Base-by-base conservation (phyloP, 2,113 vertebrate species). In the Notarius quadriscutis region DNA sequence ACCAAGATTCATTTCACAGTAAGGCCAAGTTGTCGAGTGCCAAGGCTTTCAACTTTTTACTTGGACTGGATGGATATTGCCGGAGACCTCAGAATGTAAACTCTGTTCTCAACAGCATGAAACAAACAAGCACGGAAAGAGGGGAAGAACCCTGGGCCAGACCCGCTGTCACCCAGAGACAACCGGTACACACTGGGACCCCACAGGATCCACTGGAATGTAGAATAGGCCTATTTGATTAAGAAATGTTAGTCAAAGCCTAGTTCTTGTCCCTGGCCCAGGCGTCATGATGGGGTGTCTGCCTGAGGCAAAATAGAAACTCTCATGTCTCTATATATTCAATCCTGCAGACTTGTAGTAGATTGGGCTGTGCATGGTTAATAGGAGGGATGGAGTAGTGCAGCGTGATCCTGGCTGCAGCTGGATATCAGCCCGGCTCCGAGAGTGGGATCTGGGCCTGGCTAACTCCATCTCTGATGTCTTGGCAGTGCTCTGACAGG, bases 11-110 rank as follows among this genome's bases (percentile, higher is more conserved):
- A 81, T 90, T 88, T 92, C 91, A 89, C 86, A 79, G 82, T 62
- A 86, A 91, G 91, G n/a, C 90, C 90, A 87, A 84, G 83, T 92
- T 93, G 93, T 90, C 41, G 78, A 84, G 58, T 20, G 74, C 79
- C 85, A 89, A 85, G 69, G 87, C 89, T 92, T 92, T 92, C 88
- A 89, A 81, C 81, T 65, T 62, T 88, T 71, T 89, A 84, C 89
- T 80, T 50, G 86, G 90, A 91, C 91, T 77, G 87, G 89, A 50
- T 25, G 87, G 84, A 84, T 88, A 89, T 91, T 91, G 83, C 60
- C 82, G 83, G 27, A 89, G 79, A 89, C 84, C 72, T 11, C 89
- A 84, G 91, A 89, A 92, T 93, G 90, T 91, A 82, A 89, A 87
- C 86, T 89, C 88, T 82, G 57, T 91, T 86, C 71, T 83, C 60